Percentiles rank a stretch among this genome's conserved stretches.
phyloP scores from a whole-genome alignment of 2,113 vertebrate genomes.

The Scortum barcoo region DNA sequence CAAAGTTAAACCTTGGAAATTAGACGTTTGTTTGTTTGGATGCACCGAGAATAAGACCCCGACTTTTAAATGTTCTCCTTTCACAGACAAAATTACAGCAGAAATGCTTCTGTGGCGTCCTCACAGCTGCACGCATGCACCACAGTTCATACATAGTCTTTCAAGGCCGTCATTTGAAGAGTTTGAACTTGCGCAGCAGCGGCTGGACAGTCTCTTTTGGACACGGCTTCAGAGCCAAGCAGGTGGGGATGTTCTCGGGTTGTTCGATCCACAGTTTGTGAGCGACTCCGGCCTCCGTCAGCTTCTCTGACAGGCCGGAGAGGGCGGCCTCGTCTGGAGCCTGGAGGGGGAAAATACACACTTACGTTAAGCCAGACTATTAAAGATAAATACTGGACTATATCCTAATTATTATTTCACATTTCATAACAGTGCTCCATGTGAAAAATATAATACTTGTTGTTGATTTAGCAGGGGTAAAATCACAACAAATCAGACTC shows the following conservation, averaged over 20 bases:
- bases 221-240: constrained; percentile 91
- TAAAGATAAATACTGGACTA: no score
- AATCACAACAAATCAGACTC: no score
- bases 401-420: background rate
- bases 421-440: background rate
- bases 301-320: constrained; percentile 79
- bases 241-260: constrained; percentile 91
- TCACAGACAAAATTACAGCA: background rate
- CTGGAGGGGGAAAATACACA: constrained; percentile 67
- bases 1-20: background rate
- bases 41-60: background rate
- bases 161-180: constrained; percentile 86
- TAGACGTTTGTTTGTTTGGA: background rate
- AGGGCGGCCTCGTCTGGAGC: constrained; percentile 88
- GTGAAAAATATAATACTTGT: background rate
- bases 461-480: background rate
- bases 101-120: background rate
- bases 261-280: constrained; percentile 93
- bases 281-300: constrained; percentile 84
- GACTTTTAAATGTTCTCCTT: background rate
- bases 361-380: background rate
- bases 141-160: background rate
- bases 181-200: constrained; percentile 88
- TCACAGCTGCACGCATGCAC: background rate
- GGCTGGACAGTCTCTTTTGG: constrained; percentile 90